Evolutionary conservation across 2,113 vertebrate species (phyloP).

Genomic region (Sinocyclocheilus grahami): DNA sequence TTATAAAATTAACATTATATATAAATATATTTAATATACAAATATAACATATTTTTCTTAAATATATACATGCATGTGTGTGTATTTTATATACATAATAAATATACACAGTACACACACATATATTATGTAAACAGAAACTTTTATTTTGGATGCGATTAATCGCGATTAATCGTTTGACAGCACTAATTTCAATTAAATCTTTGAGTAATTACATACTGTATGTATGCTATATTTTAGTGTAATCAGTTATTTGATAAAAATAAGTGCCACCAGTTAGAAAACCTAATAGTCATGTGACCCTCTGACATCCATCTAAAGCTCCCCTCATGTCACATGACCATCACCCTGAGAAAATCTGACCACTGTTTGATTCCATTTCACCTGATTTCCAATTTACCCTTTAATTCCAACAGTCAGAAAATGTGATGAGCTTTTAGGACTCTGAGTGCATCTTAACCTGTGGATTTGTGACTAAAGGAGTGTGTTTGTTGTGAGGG

Average conservation of each 20-base stretch:
- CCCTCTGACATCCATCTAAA: neutral
- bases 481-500: constrained; percentile 61
- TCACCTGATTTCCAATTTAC: neutral
- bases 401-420: neutral
- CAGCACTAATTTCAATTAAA: neutral
- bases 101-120: no score
- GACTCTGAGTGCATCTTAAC: neutral
- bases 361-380: neutral
- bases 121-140: no score
- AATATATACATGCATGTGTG: no score
- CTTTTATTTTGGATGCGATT: no score
- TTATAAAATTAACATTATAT: no score
- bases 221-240: neutral
- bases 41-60: no score
- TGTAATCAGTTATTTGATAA: neutral
- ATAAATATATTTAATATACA: no score
- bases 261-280: neutral
- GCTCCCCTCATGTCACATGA: neutral
- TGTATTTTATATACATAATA: no score
- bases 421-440: neutral
- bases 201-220: neutral
- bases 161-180: no score
- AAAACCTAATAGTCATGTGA: neutral
- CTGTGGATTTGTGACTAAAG: constrained; percentile 3
- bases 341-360: neutral